Conservation (phyloP, 35 echinoderm and acorn worm species). For the Lytechinus pictus region DNA sequence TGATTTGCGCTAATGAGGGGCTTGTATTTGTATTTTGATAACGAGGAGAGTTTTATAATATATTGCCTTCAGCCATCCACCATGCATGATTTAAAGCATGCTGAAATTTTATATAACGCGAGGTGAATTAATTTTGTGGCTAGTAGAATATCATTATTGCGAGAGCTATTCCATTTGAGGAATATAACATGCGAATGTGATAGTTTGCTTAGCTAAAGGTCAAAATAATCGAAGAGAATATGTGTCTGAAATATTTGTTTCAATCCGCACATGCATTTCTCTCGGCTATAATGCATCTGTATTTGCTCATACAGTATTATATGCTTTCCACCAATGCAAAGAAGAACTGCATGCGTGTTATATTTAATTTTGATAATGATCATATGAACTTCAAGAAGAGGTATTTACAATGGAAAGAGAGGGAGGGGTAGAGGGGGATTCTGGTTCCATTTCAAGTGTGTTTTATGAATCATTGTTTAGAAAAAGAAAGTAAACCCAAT, state of each 20-base stretch:
- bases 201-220: background rate
- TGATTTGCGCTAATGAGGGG: background rate
- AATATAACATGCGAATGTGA: background rate
- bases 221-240: background rate
- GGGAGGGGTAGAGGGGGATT: too few relatives aligned
- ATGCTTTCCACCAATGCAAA: too few relatives aligned
- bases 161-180: background rate
- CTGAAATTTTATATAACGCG: background rate
- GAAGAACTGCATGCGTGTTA: too few relatives aligned
- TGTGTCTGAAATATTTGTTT: background rate
- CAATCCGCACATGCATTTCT: background rate
- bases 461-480: too few relatives aligned
- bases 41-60: background rate
- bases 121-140: background rate
- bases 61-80: background rate
- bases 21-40: background rate
- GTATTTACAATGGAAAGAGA: too few relatives aligned
- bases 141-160: background rate
- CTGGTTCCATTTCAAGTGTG: too few relatives aligned
- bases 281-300: background rate
- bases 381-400: too few relatives aligned
- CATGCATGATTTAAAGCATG: background rate
- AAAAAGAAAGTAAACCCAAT: too few relatives aligned
- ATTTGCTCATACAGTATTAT: too few relatives aligned
- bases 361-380: too few relatives aligned